Conservation (phyloP, 2,888 invertebrate genomes). For the Synanthedon formicaeformis region DNA sequence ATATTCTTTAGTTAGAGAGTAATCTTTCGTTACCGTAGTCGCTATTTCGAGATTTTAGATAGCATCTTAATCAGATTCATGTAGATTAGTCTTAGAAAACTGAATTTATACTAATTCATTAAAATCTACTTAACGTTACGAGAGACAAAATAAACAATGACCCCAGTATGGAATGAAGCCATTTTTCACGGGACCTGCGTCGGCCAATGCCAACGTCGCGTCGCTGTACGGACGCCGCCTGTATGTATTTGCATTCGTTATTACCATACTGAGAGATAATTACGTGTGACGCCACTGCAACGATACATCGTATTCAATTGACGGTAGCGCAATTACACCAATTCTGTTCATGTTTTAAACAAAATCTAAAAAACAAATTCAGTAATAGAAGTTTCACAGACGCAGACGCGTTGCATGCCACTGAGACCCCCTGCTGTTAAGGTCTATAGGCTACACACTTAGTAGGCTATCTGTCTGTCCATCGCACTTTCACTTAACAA, state of each 20-base stretch:
- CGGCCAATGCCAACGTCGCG: constrained; percentile 14
- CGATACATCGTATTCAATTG: background rate
- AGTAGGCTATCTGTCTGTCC: too few species aligned
- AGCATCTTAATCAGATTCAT: background rate
- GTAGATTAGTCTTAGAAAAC: background rate
- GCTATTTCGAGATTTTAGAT: too few species aligned
- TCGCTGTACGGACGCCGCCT: constrained; percentile 19
- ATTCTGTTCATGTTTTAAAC: background rate
- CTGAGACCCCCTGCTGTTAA: too few species aligned
- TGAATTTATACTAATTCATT: too few species aligned
- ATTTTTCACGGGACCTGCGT: constrained; percentile 42
- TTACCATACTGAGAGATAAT: constrained; percentile 59
- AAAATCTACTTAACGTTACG: background rate
- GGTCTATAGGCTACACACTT: too few species aligned
- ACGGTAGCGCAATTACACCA: background rate
- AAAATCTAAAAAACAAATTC: background rate
- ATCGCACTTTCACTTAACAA: too few species aligned
- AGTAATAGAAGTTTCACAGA: too few species aligned
- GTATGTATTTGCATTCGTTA: constrained; percentile 56
- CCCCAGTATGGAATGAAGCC: constrained; percentile 27
- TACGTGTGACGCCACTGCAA: constrained; percentile 41
- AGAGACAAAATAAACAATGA: background rate
- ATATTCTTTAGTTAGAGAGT: too few species aligned
- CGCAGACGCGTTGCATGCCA: too few species aligned
- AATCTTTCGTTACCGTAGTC: too few species aligned